Conservation (phyloP, 1,140 invertebrate species). For the Linepithema humile region DNA sequence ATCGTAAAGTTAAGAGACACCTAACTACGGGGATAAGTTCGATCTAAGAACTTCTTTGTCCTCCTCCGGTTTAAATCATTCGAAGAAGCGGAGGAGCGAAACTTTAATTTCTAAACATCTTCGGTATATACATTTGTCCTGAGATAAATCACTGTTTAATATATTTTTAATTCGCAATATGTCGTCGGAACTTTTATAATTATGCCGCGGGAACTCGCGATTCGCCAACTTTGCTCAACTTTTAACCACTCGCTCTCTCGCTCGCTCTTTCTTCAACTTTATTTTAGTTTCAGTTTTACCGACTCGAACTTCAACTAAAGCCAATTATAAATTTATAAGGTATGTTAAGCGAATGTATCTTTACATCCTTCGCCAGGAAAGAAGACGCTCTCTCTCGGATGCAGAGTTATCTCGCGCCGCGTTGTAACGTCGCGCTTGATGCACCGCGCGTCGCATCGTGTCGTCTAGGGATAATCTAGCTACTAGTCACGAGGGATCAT, state of each 20-base stretch:
- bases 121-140: background rate
- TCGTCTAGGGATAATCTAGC: conserved; percentile 49
- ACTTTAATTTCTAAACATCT: conserved; percentile 7
- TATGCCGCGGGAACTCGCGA: conserved; percentile 20
- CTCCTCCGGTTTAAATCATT: background rate
- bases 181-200: conserved; percentile 33
- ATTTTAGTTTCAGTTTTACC: background rate
- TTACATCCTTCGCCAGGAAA: background rate
- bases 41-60: background rate
- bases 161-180: conserved; percentile 28
- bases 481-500: conserved; percentile 47
- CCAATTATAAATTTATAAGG: conserved; percentile 51
- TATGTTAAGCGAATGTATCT: background rate
- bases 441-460: conserved; percentile 23
- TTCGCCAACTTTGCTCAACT: conserved; percentile 38
- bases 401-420: background rate
- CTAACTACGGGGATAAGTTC: no score
- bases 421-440: background rate
- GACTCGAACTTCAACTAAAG: background rate
- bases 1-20: background rate
- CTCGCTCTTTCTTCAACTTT: conserved; percentile 4
- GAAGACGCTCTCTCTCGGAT: background rate
- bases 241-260: background rate
- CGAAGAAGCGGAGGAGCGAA: background rate
- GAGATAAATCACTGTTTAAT: background rate